These are phyloP conservation scores for Pangasius krempfi DNA, from an alignment of 2,797 vertebrate species.

Conservation along the genomic window DNA sequence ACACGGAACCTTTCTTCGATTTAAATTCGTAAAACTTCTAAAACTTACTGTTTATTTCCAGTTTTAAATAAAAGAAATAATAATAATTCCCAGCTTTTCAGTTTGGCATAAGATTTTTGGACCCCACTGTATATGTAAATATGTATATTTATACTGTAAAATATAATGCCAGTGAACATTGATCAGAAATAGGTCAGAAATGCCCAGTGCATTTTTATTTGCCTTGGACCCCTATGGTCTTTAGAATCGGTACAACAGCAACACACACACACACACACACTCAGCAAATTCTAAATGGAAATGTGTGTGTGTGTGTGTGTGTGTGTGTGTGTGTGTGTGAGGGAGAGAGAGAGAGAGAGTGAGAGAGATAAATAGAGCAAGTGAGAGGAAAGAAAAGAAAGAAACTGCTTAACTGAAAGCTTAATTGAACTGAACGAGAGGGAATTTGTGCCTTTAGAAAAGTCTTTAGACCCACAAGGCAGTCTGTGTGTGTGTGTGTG, in stretches of 20 bases:
- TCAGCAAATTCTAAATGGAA: background rate
- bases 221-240: background rate
- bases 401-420: background rate
- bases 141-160: background rate
- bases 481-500: conserved; percentile 15
- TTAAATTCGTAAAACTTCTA: no score
- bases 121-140: no score
- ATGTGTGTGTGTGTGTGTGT: no score
- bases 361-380: background rate
- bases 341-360: conserved; percentile 40
- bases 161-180: background rate
- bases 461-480: background rate
- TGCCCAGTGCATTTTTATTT: background rate
- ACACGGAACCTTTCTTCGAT: no score
- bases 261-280: background rate
- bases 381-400: background rate
- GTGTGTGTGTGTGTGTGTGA: no score
- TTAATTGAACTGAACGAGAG: background rate
- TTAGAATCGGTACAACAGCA: background rate
- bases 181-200: background rate
- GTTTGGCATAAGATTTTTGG: no score
- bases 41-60: no score
- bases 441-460: background rate
- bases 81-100: no score
- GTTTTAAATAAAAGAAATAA: background rate